phyloP scores from a whole-genome alignment of 2,113 vertebrate species.

The Baryphthengus martii region DNA sequence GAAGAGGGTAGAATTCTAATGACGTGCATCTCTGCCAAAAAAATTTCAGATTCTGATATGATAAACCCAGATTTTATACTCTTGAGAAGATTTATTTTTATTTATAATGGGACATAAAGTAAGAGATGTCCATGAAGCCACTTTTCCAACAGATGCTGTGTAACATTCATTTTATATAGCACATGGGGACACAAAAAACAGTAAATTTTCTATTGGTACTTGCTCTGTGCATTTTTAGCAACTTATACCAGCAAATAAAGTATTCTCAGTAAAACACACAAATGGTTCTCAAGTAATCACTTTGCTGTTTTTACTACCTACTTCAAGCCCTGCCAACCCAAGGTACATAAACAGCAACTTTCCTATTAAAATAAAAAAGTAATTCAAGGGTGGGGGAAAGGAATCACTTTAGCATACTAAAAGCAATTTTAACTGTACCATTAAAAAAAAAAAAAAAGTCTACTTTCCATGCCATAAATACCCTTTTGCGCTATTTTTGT shows the following conservation, averaged over 20 bases:
- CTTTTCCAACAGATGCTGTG: constrained; percentile 84
- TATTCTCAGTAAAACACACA: constrained; percentile 82
- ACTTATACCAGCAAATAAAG: constrained; percentile 86
- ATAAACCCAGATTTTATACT: constrained; percentile 84
- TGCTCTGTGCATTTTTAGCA: constrained; percentile 86
- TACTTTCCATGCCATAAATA: constrained; percentile 79
- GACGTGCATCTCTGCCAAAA: constrained; percentile 81
- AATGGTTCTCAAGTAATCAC: constrained; percentile 81
- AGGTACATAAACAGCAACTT: constrained; percentile 74
- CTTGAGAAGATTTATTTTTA: constrained; percentile 87
- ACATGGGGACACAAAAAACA: constrained; percentile 77
- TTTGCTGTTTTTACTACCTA: constrained; percentile 82
- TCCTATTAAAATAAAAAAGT: constrained; percentile 45
- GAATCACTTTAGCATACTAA: constrained; percentile 65
- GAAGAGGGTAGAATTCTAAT: constrained; percentile 70
- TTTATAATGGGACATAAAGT: constrained; percentile 82
- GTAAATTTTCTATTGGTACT: constrained; percentile 83
- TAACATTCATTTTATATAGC: constrained; percentile 84
- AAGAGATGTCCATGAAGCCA: constrained; percentile 80
- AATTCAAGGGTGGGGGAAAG: constrained; percentile 55
- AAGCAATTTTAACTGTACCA: constrained; percentile 77
- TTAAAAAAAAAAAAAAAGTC: constrained; percentile 57
- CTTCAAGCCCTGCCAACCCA: constrained; percentile 75
- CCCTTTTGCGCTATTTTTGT: constrained; percentile 80
- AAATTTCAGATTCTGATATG: constrained; percentile 75